Conservation (phyloP, 1,140 invertebrate species). For the Cotesia glomerata region DNA sequence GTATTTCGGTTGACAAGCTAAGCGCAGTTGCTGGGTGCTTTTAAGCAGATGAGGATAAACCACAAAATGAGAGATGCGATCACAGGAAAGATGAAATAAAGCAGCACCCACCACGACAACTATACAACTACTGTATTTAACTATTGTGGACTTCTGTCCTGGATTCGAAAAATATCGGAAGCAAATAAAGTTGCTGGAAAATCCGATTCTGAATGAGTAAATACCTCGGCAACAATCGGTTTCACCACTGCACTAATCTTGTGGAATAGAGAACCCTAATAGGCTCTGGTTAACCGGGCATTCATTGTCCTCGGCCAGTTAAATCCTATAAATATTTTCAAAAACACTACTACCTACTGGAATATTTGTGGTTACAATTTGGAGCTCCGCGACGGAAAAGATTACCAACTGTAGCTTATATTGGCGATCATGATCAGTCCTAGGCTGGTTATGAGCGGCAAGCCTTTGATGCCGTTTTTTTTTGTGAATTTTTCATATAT, state of each 20-base stretch:
- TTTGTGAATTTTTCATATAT: not conserved
- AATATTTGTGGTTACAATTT: slow-evolving; percentile 1
- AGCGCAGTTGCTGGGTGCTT: not conserved
- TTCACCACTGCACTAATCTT: slow-evolving; percentile 44
- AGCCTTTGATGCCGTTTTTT: slow-evolving; percentile 16
- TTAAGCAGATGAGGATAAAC: slow-evolving; percentile 18
- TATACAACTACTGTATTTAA: not conserved
- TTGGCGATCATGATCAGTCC: slow-evolving; percentile 14
- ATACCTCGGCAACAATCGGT: slow-evolving; percentile 34
- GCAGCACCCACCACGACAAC: slow-evolving; percentile 27
- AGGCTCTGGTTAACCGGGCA: slow-evolving; percentile 25
- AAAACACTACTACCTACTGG: slow-evolving; percentile 42
- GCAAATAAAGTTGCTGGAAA: slow-evolving; percentile 23
- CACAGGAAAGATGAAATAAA: slow-evolving; percentile 33
- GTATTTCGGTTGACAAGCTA: too few relatives aligned
- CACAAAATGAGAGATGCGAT: not conserved
- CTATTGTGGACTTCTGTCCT: too few relatives aligned
- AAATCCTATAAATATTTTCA: slow-evolving; percentile 62
- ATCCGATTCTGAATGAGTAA: slow-evolving; percentile 43
- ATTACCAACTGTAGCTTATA: slow-evolving; percentile 8
- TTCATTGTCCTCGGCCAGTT: slow-evolving; percentile 28
- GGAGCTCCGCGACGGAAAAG: not conserved
- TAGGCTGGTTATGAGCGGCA: not conserved
- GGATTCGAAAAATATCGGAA: not conserved
- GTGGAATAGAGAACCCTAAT: slow-evolving; percentile 43